Evolutionary conservation across 2,797 vertebrate genomes (phyloP), one percentile per base, ranked within the genome.

Genomic region (Sebastes minor): DNA sequence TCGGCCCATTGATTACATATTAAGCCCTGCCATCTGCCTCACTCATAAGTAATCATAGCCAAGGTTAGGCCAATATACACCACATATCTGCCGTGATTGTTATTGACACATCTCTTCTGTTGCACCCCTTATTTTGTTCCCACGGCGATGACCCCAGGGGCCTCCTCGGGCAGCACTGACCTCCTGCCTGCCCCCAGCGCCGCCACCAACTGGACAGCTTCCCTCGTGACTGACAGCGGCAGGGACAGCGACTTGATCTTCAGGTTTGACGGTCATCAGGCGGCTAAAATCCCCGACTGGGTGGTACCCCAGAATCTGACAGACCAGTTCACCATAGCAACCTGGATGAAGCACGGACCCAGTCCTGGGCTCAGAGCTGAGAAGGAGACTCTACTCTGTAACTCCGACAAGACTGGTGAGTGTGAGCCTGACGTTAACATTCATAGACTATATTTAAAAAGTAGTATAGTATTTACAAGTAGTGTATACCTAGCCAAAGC

Each of bases 281-380:
- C 98, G 2, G 97, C 98, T 9, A 99, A 98, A 92, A 97, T 99
- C 73, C 98, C 98, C 0, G 98, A 98, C 65, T 96, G 96, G 90
- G 97, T 98, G 87, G 97, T 98, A 42, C 97, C 97, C 0, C 98
- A 98, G 95, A 99, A 99, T 91, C 95, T 99, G 87, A 99, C 97
- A 0, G 97, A 99, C 89, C 97, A 99, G 83, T 99, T 99, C 94
- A 99, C 97, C 71, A 97, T 99, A 77, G 96, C 96, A 11, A 97
- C 98, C 65, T 99, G 98, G 98, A 99, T 99, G 98, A 98, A 97
- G 82, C 98, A 99, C 0, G 98, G 98, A 2, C 98, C 98, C 59
- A 99, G 97, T 89, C 97, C 97, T 0, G 98, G 98, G 2, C 91
- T 98, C 87, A 95, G 98, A 86, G 98, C 97, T 0, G 98, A 99